These are phyloP conservation scores for Zophobas morio DNA, from an alignment of 1,140 invertebrate genomes.

Conservation along the genomic window DNA sequence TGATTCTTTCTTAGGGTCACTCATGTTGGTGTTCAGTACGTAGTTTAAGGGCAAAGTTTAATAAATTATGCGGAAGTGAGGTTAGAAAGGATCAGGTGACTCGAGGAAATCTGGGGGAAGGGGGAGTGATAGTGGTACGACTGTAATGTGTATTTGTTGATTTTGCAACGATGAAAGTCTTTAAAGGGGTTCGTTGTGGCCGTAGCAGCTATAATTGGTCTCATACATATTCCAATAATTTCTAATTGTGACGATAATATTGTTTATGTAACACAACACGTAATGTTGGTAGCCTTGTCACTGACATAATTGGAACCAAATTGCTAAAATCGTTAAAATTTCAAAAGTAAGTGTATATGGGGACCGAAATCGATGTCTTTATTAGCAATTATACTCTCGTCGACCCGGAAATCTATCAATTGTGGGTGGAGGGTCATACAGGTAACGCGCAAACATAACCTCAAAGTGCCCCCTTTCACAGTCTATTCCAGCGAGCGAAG, in stretches of 20 bases:
- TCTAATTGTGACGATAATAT: too few relatives aligned
- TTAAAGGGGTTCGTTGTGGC: too few relatives aligned
- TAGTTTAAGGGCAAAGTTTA: too few relatives aligned
- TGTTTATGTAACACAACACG: too few relatives aligned
- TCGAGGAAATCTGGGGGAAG: background rate
- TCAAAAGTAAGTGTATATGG: slow-evolving; percentile 67
- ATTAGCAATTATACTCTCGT: slow-evolving; percentile 95
- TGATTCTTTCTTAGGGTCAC: slow-evolving; percentile 53
- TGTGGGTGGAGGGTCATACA: slow-evolving; percentile 93
- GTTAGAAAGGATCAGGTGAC: slow-evolving; percentile 29
- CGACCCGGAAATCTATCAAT: slow-evolving; percentile 92
- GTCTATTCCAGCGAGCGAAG: slow-evolving; percentile 81
- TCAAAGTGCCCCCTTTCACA: background rate
- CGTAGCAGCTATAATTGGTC: too few relatives aligned
- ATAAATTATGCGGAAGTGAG: slow-evolving; percentile 20
- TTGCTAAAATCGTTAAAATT: too few relatives aligned
- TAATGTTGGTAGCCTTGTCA: background rate
- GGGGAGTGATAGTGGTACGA: too few relatives aligned
- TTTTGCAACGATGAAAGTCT: too few relatives aligned
- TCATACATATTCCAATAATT: too few relatives aligned
- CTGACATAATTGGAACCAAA: background rate
- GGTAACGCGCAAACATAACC: slow-evolving; percentile 72
- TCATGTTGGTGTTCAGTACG: slow-evolving; percentile 53
- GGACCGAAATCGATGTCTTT: slow-evolving; percentile 91
- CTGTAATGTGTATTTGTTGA: too few relatives aligned